phyloP scores from a whole-genome alignment of 2,113 vertebrate species.

The Rhegmatorhina hoffmannsi region DNA sequence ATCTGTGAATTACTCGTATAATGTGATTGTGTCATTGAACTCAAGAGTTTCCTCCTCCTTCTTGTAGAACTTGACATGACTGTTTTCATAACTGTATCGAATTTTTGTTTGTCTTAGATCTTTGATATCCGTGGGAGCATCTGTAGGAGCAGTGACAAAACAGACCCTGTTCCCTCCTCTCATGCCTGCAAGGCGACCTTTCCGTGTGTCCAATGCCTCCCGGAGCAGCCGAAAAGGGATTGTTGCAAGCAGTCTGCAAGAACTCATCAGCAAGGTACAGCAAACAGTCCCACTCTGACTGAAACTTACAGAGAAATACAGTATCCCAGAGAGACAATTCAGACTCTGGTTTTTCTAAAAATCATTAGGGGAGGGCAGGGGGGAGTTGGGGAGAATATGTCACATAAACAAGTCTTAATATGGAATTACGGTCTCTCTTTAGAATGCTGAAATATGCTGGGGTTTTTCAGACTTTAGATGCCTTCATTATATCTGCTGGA shows the following conservation, averaged over 20 bases:
- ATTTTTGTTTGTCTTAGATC: conserved; percentile 74
- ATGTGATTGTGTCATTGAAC: neutral
- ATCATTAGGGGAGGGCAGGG: neutral
- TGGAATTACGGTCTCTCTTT: neutral
- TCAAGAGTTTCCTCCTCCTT: neutral
- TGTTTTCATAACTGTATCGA: neutral
- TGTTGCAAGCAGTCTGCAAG: conserved; percentile 76
- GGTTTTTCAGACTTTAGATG: conserved; percentile 74
- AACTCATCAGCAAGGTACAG: conserved; percentile 83
- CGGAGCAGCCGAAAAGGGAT: conserved; percentile 78
- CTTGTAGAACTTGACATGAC: neutral
- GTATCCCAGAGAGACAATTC: neutral
- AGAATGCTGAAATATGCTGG: neutral
- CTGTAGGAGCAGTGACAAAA: conserved; percentile 76
- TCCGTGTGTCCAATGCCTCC: conserved; percentile 80
- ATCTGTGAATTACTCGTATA: neutral
- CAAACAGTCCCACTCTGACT: neutral
- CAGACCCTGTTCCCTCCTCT: conserved; percentile 76
- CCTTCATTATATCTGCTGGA: conserved; percentile 74
- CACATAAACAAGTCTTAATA: neutral
- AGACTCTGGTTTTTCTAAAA: neutral
- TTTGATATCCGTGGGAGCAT: conserved; percentile 70
- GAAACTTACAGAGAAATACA: neutral
- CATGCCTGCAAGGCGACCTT: conserved; percentile 72
- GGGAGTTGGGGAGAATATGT: neutral